These are phyloP conservation scores for Onychostruthus taczanowskii DNA, from an alignment of 2,113 vertebrate species.

Conservation along the genomic window DNA sequence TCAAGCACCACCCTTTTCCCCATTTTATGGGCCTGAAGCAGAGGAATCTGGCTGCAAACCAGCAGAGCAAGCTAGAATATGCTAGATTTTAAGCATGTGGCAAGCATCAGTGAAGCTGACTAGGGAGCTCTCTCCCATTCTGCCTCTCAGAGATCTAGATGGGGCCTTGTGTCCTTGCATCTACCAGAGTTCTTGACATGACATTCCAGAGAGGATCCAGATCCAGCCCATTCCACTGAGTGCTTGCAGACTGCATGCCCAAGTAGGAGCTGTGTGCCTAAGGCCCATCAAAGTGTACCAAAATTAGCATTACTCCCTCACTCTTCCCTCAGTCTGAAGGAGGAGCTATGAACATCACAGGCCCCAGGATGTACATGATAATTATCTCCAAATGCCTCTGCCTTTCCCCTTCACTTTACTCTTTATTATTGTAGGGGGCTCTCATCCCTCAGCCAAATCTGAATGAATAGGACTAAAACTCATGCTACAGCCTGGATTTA, in stretches of 20 bases:
- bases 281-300: accelerated
- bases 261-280: background rate
- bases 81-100: background rate
- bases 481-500: background rate
- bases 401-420: background rate
- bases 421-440: background rate
- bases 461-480: background rate
- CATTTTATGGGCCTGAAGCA: background rate
- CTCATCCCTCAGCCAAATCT: background rate
- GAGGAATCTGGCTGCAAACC: background rate
- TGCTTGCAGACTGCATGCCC: background rate
- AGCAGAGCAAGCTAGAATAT: background rate
- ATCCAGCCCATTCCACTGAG: accelerated
- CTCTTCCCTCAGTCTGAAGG: background rate
- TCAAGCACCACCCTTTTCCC: background rate
- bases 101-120: background rate
- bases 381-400: background rate
- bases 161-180: background rate
- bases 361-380: background rate
- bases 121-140: background rate
- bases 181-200: accelerated
- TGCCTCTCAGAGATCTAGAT: background rate
- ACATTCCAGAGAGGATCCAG: background rate
- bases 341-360: background rate
- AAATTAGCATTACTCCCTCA: background rate